A percentile compares a stretch with the other conserved stretches of the same genome.
Conservation (phyloP, 2,888 invertebrate genomes). For the Phymatocera aterrima region DNA sequence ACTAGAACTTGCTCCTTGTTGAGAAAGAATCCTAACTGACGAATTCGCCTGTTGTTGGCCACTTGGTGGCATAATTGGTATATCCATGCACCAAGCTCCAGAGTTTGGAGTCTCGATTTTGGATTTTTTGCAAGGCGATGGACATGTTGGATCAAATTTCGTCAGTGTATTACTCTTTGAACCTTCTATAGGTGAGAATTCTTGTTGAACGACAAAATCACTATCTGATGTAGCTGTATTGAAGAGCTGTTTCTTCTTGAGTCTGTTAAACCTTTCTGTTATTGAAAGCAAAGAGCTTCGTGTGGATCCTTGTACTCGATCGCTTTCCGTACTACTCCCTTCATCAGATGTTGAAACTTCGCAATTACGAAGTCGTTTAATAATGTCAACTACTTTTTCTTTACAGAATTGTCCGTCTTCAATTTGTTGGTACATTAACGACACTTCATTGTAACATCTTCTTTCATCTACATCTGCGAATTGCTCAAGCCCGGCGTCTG, state of each 20-base stretch:
- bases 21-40: conserved; percentile 8
- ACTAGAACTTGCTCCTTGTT: background rate
- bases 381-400: conserved; percentile 51
- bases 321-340: background rate
- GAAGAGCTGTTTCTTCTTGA: background rate
- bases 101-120: background rate
- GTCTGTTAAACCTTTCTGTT: conserved; percentile 10
- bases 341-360: background rate
- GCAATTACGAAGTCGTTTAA: conserved; percentile 38
- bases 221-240: background rate
- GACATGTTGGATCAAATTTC: background rate
- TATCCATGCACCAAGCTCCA: background rate
- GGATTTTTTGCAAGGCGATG: conserved; percentile 14
- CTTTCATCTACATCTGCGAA: conserved; percentile 45
- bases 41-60: background rate
- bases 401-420: conserved; percentile 52
- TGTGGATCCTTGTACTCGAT: background rate
- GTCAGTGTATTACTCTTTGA: background rate
- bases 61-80: background rate
- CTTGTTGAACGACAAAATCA: background rate
- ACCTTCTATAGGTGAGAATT: background rate
- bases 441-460: conserved; percentile 52
- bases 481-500: background rate
- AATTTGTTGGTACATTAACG: conserved; percentile 52
- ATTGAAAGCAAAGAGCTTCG: conserved; percentile 29